Evolutionary conservation across 2,797 vertebrate genomes (phyloP).

Genomic region (Xyrichtys novacula): DNA sequence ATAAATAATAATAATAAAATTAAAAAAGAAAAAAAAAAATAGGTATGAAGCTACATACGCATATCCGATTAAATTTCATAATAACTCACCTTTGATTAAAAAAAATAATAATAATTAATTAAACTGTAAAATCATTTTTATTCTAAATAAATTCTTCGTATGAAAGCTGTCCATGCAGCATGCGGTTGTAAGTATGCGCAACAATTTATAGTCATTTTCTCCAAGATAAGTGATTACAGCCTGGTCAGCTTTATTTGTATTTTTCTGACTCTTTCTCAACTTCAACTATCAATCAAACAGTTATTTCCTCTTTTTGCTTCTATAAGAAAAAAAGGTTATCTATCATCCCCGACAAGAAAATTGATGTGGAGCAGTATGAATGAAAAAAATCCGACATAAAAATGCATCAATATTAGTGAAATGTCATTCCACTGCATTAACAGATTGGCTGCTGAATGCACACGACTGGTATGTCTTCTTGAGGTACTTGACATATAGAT

Average conservation of each 20-base stretch:
- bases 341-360: not conserved
- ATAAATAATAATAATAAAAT: too few species aligned
- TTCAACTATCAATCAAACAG: too few species aligned
- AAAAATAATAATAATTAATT: too few species aligned
- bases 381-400: not conserved
- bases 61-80: too few species aligned
- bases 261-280: too few species aligned
- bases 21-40: too few species aligned
- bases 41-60: too few species aligned
- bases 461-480: not conserved
- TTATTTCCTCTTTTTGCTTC: too few species aligned
- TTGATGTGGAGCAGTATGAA: not conserved
- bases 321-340: not conserved
- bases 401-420: slow-evolving; percentile 5
- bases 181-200: not conserved
- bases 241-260: not conserved
- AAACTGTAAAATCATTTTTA: too few species aligned
- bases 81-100: too few species aligned
- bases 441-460: slow-evolving; percentile 5
- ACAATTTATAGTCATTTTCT: slow-evolving; percentile 13
- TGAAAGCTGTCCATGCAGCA: too few species aligned
- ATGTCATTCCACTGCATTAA: slow-evolving; percentile 22
- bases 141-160: too few species aligned
- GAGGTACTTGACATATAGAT: not conserved
- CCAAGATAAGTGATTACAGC: slow-evolving; percentile 17